Percentiles rank a stretch among this genome's conserved stretches.
Conservation (phyloP, 2,888 invertebrate genomes). For the Campopleginae sp. region DNA sequence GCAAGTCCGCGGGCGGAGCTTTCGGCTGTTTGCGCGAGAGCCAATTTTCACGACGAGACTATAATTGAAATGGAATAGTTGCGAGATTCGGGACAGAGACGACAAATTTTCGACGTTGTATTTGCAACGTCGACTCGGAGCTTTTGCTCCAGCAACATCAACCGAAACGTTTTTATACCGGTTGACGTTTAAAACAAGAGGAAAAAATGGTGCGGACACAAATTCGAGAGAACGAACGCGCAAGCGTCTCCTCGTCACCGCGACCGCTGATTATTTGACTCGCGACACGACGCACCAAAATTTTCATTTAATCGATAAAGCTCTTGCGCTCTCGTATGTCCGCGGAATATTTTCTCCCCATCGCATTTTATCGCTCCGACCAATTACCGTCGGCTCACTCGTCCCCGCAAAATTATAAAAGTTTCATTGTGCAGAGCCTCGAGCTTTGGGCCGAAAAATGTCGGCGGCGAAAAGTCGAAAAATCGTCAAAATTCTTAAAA, state of each 20-base stretch:
- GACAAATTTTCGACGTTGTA: conserved; percentile 2
- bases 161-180: conserved; percentile 55
- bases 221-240: conserved; percentile 35
- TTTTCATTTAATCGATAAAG: conserved; percentile 64
- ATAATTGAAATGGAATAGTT: conserved; percentile 65
- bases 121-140: conserved; percentile 20
- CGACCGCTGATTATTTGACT: conserved; percentile 50
- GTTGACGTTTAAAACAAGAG: conserved; percentile 16
- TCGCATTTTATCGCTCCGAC: background rate
- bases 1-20: conserved; percentile 42
- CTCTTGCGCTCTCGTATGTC: conserved; percentile 18
- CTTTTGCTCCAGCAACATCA: conserved; percentile 24
- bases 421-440: too few relatives aligned
- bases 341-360: conserved; percentile 16
- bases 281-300: conserved; percentile 37
- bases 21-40: conserved; percentile 45
- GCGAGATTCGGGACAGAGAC: background rate
- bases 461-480: too few relatives aligned
- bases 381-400: too few relatives aligned
- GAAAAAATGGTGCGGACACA: too few relatives aligned
- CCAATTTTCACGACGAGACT: conserved; percentile 47
- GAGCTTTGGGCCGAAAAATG: too few relatives aligned
- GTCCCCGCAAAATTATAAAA: background rate
- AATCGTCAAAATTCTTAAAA: background rate
- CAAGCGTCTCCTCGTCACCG: conserved; percentile 54